Conservation (phyloP, 2,888 invertebrate species). For the Harpalus rubripes region DNA sequence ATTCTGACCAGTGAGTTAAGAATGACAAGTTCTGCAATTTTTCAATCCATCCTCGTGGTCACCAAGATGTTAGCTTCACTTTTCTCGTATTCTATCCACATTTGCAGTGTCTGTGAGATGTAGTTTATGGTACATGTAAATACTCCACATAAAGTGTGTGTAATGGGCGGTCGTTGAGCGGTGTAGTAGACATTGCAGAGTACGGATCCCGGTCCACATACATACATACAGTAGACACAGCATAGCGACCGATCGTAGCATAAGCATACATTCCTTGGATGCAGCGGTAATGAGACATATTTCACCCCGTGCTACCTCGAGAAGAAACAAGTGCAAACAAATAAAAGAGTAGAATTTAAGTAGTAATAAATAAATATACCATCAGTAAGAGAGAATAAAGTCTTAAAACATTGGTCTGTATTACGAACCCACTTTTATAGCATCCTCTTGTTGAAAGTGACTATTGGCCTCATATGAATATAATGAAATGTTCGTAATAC, state of each 20-base stretch:
- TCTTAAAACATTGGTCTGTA: too few species aligned
- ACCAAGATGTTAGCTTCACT: neutral
- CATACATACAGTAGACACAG: constrained; percentile 1
- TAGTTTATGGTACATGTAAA: constrained; percentile 1
- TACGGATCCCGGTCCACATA: constrained; percentile 4
- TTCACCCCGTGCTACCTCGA: neutral
- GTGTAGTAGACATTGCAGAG: constrained; percentile 5
- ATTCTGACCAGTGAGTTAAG: too few species aligned
- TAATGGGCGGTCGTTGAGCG: constrained; percentile 1
- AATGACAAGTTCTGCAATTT: too few species aligned
- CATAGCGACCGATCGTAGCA: constrained; percentile 5
- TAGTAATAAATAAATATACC: too few species aligned
- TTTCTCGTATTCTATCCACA: neutral
- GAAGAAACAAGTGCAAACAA: neutral
- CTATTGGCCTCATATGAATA: too few species aligned
- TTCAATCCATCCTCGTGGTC: too few species aligned
- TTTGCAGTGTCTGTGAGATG: neutral
- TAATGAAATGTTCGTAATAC: too few species aligned
- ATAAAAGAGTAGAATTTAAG: too few species aligned
- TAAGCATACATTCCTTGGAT: neutral
- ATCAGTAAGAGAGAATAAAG: too few species aligned
- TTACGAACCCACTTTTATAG: too few species aligned
- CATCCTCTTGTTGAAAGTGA: too few species aligned
- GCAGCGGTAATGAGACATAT: neutral
- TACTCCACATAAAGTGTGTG: constrained; percentile 5